Percentiles rank a stretch among this genome's conserved stretches.
Evolutionary conservation across 2,797 vertebrate species (phyloP).

Genomic region (Epinephelus awoara): DNA sequence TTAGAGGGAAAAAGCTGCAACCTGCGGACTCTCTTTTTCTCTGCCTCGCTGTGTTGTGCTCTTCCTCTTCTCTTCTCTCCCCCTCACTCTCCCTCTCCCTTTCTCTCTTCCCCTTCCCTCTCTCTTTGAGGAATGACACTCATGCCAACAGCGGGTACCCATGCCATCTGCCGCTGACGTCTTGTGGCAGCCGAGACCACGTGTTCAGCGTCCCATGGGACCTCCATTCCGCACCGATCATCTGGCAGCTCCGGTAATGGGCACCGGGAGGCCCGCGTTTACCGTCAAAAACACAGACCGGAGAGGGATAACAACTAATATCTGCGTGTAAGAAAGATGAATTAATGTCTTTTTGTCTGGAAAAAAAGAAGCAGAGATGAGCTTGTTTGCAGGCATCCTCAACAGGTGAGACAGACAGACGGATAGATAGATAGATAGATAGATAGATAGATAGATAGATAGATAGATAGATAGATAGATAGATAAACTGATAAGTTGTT

Average conservation of each 20-base stretch:
- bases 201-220: constrained; percentile 95
- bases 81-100: constrained; percentile 87
- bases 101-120: constrained; percentile 84
- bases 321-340: constrained; percentile 66
- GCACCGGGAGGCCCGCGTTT: constrained; percentile 98
- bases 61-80: constrained; percentile 29
- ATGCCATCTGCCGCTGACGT: constrained; percentile 99
- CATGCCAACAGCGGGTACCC: constrained; percentile 99
- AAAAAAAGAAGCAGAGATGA: neutral
- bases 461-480: neutral
- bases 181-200: constrained; percentile 97
- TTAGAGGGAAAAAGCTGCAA: constrained; percentile 44
- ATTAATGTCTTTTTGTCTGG: constrained; percentile 57
- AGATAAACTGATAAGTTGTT: neutral
- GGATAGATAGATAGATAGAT: neutral
- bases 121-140: constrained; percentile 99
- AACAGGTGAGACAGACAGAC: constrained; percentile 66
- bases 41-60: constrained; percentile 67
- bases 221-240: constrained; percentile 97
- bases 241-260: constrained; percentile 99
- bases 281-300: constrained; percentile 95
- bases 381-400: constrained; percentile 43
- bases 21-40: constrained; percentile 78
- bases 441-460: neutral
- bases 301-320: constrained; percentile 88